These are phyloP conservation scores for Pristionchus entomophagus DNA, from an alignment of 2,888 invertebrate genomes.

Conservation along the genomic window DNA sequence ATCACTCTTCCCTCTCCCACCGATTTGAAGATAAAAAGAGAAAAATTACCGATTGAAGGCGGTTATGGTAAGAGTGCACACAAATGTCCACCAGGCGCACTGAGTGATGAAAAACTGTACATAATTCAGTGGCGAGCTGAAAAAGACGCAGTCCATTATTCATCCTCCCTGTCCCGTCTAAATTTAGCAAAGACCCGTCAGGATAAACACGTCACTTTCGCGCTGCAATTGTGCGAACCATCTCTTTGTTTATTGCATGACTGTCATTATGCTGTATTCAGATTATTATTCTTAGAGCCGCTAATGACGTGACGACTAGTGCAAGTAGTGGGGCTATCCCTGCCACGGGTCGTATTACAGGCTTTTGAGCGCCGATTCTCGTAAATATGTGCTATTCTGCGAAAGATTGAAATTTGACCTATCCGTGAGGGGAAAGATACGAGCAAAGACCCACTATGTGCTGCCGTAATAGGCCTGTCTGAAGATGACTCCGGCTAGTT, in stretches of 20 bases:
- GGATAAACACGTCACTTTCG: too few species aligned
- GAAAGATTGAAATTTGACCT: too few species aligned
- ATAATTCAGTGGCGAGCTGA: constrained; percentile 35
- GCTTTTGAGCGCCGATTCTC: too few species aligned
- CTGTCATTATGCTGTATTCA: too few species aligned
- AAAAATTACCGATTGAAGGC: background rate
- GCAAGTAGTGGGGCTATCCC: background rate
- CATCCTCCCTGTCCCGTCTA: background rate
- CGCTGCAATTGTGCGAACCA: too few species aligned
- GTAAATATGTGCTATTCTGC: too few species aligned
- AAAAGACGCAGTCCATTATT: background rate
- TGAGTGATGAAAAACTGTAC: constrained; percentile 34
- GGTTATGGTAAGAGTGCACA: background rate
- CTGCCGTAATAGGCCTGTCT: background rate
- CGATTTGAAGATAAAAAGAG: too few species aligned
- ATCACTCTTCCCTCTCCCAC: too few species aligned
- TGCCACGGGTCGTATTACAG: background rate
- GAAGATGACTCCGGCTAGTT: constrained; percentile 19
- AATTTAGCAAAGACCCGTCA: too few species aligned
- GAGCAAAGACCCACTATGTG: background rate
- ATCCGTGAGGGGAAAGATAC: background rate
- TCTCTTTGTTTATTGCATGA: too few species aligned
- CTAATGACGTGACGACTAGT: too few species aligned
- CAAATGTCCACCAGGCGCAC: constrained; percentile 37
- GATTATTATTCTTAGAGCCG: too few species aligned